Percentiles rank a stretch among this genome's conserved stretches.
Conservation (phyloP, 2,113 vertebrate species). For the Trachemys scripta region DNA sequence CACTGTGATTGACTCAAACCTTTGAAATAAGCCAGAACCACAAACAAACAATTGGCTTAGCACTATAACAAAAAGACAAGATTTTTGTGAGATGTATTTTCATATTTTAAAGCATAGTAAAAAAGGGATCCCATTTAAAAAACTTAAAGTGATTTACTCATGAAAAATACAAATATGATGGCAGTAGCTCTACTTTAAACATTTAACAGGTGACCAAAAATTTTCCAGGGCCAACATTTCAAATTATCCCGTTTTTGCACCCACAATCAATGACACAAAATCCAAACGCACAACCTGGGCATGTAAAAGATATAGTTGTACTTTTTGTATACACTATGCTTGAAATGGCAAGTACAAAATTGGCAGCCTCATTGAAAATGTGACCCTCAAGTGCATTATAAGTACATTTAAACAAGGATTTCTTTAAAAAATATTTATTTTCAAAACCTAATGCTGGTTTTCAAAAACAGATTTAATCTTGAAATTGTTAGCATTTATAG, state of each 20-base stretch:
- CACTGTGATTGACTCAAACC: neutral
- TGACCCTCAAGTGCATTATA: neutral
- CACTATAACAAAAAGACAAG: neutral
- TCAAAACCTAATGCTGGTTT: neutral
- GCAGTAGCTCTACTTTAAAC: neutral
- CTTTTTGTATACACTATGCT: neutral
- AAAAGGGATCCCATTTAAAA: neutral
- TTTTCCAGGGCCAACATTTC: fast-evolving
- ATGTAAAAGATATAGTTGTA: neutral
- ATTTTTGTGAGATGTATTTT: neutral
- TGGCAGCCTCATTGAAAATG: neutral
- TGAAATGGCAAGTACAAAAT: neutral
- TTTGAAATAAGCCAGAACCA: neutral
- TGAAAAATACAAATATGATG: neutral
- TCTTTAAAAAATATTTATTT: neutral
- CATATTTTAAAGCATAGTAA: neutral
- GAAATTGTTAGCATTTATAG: neutral
- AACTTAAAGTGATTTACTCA: neutral
- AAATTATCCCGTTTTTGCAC: neutral
- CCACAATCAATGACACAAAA: neutral
- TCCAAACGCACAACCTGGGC: neutral
- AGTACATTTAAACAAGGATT: neutral
- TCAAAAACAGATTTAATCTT: neutral
- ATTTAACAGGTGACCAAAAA: neutral
- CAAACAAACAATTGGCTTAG: neutral